A percentile compares a stretch with the other conserved stretches of the same genome.
These are phyloP conservation scores for Formica aserva DNA, from an alignment of 2,888 invertebrate genomes.

Conservation along the genomic window DNA sequence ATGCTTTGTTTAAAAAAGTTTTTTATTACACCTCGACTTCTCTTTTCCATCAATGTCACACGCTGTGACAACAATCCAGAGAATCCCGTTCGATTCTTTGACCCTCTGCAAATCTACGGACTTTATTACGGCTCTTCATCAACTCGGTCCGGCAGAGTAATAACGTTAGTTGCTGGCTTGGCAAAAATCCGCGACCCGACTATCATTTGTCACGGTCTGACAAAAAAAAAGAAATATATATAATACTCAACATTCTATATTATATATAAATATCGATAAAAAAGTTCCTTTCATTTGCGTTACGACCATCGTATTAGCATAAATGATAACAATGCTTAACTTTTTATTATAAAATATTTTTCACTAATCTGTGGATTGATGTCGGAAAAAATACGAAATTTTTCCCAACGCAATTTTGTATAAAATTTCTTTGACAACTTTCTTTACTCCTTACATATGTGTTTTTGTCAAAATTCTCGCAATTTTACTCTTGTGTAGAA, in stretches of 20 bases:
- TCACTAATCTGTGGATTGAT: neutral
- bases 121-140: constrained; percentile 43
- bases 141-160: constrained; percentile 11
- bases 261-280: neutral
- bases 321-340: neutral
- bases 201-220: constrained; percentile 16
- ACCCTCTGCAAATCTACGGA: neutral
- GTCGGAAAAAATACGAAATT: neutral
- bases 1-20: neutral
- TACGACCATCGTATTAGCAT: neutral
- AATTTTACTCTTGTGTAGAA: neutral
- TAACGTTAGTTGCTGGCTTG: constrained; percentile 8
- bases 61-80: neutral
- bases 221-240: constrained; percentile 19
- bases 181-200: constrained; percentile 12
- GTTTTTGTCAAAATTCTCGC: neutral
- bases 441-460: neutral
- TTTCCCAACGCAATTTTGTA: neutral
- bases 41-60: constrained; percentile 7
- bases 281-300: neutral
- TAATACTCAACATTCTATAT: neutral
- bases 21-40: neutral
- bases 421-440: neutral
- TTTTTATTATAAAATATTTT: neutral
- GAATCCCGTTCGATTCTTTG: constrained; percentile 20